phyloP scores from a whole-genome alignment of 1,140 invertebrate genomes.

The Aphis gossypii region DNA sequence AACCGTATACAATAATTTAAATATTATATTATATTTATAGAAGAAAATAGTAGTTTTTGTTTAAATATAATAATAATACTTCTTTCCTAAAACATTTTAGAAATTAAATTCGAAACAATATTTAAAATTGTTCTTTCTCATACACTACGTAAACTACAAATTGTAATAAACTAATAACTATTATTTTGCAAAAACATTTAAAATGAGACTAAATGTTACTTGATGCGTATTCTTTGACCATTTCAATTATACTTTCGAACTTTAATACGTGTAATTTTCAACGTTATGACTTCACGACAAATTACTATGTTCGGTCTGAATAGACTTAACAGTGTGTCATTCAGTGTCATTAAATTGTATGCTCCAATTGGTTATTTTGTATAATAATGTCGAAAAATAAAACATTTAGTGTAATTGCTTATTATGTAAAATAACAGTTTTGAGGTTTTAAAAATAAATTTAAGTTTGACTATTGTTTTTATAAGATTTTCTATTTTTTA shows the following conservation, averaged over 20 bases:
- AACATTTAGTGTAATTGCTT: not conserved
- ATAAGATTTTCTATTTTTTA: not conserved
- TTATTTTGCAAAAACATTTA: not conserved
- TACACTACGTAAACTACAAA: not conserved
- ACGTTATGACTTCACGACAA: not conserved
- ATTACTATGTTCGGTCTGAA: not conserved
- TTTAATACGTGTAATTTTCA: not conserved
- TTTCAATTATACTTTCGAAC: not conserved
- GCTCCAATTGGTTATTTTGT: not conserved
- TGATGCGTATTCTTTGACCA: not conserved
- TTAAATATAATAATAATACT: not conserved
- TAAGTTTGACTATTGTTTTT: not conserved
- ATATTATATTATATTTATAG: not conserved
- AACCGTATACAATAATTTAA: not conserved
- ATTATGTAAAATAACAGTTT: not conserved
- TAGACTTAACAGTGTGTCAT: not conserved
- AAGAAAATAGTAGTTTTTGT: not conserved
- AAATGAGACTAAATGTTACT: not conserved
- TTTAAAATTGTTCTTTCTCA: not conserved
- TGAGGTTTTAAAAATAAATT: not conserved
- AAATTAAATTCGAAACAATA: not conserved
- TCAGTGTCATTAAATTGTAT: not conserved
- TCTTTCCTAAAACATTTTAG: not conserved
- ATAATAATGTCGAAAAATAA: not conserved
- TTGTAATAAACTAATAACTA: constrained; percentile 3